A percentile compares a stretch with the other conserved stretches of the same genome.
Evolutionary conservation across 2,888 invertebrate species (phyloP).

Genomic region (Caenorhabditis macrosperma): DNA sequence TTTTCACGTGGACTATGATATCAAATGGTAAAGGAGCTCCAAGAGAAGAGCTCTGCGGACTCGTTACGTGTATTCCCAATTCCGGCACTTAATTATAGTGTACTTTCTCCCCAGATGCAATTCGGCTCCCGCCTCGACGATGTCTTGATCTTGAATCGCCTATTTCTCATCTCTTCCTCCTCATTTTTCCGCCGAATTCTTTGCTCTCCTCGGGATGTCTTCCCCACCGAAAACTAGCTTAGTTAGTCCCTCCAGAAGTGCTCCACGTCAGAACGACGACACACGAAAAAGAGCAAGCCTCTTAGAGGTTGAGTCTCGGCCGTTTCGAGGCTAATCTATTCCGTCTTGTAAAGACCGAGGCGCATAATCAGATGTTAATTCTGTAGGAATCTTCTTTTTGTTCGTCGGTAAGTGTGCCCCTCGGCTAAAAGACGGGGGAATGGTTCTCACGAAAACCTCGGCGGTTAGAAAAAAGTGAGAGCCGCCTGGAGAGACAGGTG

Average conservation of each 20-base stretch:
- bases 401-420: neutral
- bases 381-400: slow-evolving; percentile 4
- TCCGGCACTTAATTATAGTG: slow-evolving; percentile 6
- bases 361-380: slow-evolving; percentile 54
- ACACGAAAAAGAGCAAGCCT: slow-evolving; percentile 10
- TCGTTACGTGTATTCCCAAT: no score
- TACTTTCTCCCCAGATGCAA: neutral
- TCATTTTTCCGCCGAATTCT: neutral
- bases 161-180: neutral
- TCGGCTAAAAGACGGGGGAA: neutral
- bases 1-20: no score
- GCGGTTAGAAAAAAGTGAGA: slow-evolving; percentile 22
- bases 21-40: no score
- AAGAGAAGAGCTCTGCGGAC: no score
- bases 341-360: slow-evolving; percentile 8
- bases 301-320: neutral
- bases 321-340: slow-evolving; percentile 32
- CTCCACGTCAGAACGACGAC: slow-evolving; percentile 24
- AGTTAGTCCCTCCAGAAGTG: slow-evolving; percentile 12
- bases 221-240: slow-evolving; percentile 34
- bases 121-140: no score
- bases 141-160: neutral
- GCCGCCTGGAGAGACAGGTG: slow-evolving; percentile 22
- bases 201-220: neutral
- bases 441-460: slow-evolving; percentile 22